A percentile compares a stretch with the other conserved stretches of the same genome.
Evolutionary conservation across 2,888 invertebrate species (phyloP).

Genomic region (Dermolepida albohirtum): DNA sequence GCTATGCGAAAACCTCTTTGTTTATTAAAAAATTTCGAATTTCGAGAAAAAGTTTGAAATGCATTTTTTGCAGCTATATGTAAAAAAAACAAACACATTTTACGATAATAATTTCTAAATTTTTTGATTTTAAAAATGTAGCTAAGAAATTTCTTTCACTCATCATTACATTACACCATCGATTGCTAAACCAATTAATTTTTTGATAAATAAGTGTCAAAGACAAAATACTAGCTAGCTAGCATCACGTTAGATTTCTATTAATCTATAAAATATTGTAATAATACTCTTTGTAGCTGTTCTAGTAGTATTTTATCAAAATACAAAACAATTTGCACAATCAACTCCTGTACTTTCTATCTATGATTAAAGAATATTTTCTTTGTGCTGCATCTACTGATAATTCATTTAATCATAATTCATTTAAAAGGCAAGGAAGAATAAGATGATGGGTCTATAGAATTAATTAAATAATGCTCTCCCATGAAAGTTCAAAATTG

Average conservation of each 20-base stretch:
- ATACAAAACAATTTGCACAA: neutral
- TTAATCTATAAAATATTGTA: neutral
- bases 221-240: neutral
- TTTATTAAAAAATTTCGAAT: constrained; percentile 7
- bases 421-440: constrained; percentile 1
- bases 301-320: neutral
- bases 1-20: no score
- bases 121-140: neutral
- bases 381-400: neutral
- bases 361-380: neutral
- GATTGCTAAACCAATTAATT: neutral
- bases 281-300: neutral
- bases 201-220: neutral
- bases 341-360: neutral
- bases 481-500: no score
- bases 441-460: no score
- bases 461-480: no score
- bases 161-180: constrained; percentile 5
- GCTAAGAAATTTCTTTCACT: neutral
- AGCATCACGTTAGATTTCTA: constrained; percentile 2
- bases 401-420: no score
- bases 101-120: neutral
- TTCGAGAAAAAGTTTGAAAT: neutral
- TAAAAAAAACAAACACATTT: neutral
- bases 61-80: constrained; percentile 1